phyloP scores from a whole-genome alignment of 2,888 invertebrate genomes.

The Lymantria dispar region DNA sequence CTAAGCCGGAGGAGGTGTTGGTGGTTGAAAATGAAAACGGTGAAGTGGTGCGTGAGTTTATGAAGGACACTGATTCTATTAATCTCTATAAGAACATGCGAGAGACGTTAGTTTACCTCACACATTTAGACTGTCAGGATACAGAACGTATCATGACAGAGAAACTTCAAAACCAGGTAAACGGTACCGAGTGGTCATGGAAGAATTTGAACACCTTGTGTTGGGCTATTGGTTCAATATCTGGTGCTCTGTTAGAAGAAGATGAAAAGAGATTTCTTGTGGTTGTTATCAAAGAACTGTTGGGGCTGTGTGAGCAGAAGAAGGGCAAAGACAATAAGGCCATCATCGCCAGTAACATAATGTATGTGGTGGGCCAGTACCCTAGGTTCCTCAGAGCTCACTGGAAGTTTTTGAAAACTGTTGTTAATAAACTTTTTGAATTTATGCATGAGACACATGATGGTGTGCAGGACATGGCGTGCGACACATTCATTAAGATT shows the following conservation, averaged over 20 bases:
- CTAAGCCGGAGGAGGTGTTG: constrained; percentile 99
- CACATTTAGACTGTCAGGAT: constrained; percentile 98
- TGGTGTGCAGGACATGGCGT: constrained; percentile 99
- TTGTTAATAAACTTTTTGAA: constrained; percentile 99
- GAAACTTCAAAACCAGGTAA: constrained; percentile 98
- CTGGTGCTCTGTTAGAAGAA: constrained; percentile 99
- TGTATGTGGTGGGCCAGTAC: constrained; percentile 99
- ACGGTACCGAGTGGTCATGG: constrained; percentile 99
- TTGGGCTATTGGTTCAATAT: constrained; percentile 99
- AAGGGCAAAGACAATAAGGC: constrained; percentile 99
- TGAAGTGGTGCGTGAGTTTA: constrained; percentile 99
- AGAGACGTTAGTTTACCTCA: constrained; percentile 98
- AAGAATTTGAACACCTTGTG: constrained; percentile 99
- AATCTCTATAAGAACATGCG: constrained; percentile 99
- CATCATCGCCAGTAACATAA: constrained; percentile 99
- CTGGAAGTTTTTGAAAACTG: constrained; percentile 99
- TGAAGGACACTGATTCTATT: constrained; percentile 99
- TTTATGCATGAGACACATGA: constrained; percentile 99
- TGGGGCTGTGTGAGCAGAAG: constrained; percentile 99
- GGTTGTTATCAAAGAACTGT: constrained; percentile 98
- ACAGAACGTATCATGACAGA: constrained; percentile 99
- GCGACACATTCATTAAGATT: constrained; percentile 99
- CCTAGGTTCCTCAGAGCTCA: constrained; percentile 99
- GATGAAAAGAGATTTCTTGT: constrained; percentile 99
- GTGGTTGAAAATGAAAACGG: constrained; percentile 99